Percentiles rank a stretch among this genome's conserved stretches.
These are phyloP conservation scores for Spea hammondii DNA, from an alignment of 2,797 vertebrate genomes.

Conservation along the genomic window DNA sequence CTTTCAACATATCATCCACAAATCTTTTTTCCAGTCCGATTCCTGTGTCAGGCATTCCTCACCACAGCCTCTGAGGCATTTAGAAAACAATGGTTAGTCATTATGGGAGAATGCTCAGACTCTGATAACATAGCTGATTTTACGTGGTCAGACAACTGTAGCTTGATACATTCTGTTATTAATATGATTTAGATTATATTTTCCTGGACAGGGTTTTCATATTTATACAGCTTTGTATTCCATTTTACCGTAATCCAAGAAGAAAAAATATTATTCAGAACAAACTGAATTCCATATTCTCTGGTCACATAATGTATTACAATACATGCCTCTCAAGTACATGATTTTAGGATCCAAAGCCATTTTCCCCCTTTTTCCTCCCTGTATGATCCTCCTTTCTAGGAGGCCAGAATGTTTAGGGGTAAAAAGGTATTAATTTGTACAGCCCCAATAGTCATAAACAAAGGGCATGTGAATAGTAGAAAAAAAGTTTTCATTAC, in stretches of 20 bases:
- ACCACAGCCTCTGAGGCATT: constrained; percentile 19
- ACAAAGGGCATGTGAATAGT: too few species aligned
- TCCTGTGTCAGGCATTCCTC: constrained; percentile 35
- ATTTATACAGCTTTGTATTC: not conserved
- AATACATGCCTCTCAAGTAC: too few species aligned
- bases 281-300: too few species aligned
- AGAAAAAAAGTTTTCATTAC: too few species aligned
- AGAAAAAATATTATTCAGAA: not conserved
- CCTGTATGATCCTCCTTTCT: too few species aligned
- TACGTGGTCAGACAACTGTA: constrained; percentile 13
- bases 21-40: constrained; percentile 4
- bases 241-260: not conserved
- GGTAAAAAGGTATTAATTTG: too few species aligned
- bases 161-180: constrained; percentile 11
- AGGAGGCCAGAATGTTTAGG: too few species aligned
- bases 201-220: not conserved
- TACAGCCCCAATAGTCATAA: too few species aligned
- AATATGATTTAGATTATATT: not conserved
- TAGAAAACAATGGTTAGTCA: constrained; percentile 20
- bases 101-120: constrained; percentile 16
- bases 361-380: too few species aligned
- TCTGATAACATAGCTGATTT: constrained; percentile 5
- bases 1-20: constrained; percentile 14
- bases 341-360: too few species aligned
- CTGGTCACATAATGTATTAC: too few species aligned